Evolutionary conservation across 2,113 vertebrate species (phyloP).

Genomic region (Oncorhynchus nerka): DNA sequence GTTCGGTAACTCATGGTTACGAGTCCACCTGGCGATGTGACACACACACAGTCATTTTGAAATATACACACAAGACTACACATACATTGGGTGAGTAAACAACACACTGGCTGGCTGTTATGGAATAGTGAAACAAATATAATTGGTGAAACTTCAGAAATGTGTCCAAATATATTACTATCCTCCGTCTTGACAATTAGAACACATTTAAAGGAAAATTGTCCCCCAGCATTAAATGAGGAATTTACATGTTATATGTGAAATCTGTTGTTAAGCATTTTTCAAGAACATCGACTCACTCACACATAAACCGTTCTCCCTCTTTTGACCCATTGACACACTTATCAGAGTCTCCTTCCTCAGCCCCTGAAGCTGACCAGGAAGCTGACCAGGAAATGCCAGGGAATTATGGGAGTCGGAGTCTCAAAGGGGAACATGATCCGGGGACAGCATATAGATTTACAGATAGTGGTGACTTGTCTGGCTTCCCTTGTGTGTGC

Average conservation of each 20-base stretch:
- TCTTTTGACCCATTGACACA: neutral
- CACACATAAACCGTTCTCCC: slow-evolving; percentile 5
- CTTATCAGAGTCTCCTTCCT: slow-evolving; percentile 20
- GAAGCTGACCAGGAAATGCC: slow-evolving; percentile 70
- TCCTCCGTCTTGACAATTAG: too few relatives aligned
- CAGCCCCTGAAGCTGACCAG: slow-evolving; percentile 40
- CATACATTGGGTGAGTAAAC: neutral
- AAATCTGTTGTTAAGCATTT: neutral
- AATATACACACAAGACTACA: neutral
- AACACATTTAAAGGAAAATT: too few relatives aligned
- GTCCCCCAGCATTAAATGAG: too few relatives aligned
- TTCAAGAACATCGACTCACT: neutral
- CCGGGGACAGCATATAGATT: slow-evolving; percentile 67
- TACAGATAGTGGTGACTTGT: slow-evolving; percentile 62
- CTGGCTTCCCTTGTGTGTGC: slow-evolving; percentile 51
- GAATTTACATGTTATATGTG: slow-evolving; percentile 4
- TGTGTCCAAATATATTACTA: too few relatives aligned
- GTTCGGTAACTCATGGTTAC: slow-evolving; percentile 53
- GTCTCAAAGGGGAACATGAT: slow-evolving; percentile 67
- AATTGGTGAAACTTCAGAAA: too few relatives aligned
- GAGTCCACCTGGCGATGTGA: slow-evolving; percentile 62
- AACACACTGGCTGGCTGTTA: too few relatives aligned
- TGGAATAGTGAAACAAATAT: too few relatives aligned
- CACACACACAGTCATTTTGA: neutral
- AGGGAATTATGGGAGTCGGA: slow-evolving; percentile 60